Base-by-base conservation (phyloP, 1,140 invertebrate genomes). In the Argopecten irradians region DNA sequence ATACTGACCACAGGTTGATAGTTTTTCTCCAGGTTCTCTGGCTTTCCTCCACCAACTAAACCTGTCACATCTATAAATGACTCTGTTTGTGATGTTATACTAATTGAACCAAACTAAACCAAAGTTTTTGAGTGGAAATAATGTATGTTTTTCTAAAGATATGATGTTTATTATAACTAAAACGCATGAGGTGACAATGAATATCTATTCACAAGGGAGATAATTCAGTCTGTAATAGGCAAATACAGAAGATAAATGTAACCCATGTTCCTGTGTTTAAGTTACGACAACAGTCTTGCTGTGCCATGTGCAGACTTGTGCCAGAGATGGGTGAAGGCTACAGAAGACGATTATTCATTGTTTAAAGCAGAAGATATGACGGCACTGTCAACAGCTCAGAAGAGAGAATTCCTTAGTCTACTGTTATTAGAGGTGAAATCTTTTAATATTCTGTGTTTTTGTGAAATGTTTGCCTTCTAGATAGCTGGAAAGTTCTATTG, bases 321-420 rank as follows among this genome's bases (percentile, higher is more conserved):
- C 16, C 91, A 96, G 22, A 95, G 94, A 71, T 98, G 96, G 97
- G 46, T 96, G 11, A 89, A 94, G 19, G 95, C 97, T 87, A 94
- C 96, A 33, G 95, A 96, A 32, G 88, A 91, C 82, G 92, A 93
- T 55, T 36, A 95, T 14, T 90, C 90, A 39, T 94, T 96, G 16
- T 97, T 97, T 86, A 92, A 91, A 1, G 89, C 91, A 28, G 91
- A 94, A 32, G 97, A 97, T 92, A 94, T 97, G 2, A 93, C 95
- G 33, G 89, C 93, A 34, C 96, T 98, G 84, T 96, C 96, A 3
- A 96, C 97, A 0, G 95, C 96, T 85, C 98, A 98, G 94, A 96
- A 97, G 83, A 96, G 97, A 84, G 97, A 97, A 92, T 97, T 98
- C 91, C 95, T 99, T 22, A 96, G 97, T 86, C 96, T 97, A 89